Conservation (phyloP, 1,140 invertebrate genomes). For the Zophobas morio region DNA sequence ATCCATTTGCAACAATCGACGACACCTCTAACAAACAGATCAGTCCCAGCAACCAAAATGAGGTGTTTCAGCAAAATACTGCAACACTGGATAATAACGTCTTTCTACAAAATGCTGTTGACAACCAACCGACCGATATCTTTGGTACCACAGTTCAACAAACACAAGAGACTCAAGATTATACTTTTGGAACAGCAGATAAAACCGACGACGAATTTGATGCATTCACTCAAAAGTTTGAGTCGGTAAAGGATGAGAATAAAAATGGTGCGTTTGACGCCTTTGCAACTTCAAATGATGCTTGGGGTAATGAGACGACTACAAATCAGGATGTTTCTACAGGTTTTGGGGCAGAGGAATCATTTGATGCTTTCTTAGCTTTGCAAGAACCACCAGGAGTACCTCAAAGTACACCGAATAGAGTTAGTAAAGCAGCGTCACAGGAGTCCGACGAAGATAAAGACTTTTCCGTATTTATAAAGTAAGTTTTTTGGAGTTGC, state of each 20-base stretch:
- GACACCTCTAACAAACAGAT: constrained; percentile 56
- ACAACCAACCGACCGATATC: constrained; percentile 10
- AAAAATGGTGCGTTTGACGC: constrained; percentile 68
- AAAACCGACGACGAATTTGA: constrained; percentile 78
- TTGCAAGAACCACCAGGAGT: constrained; percentile 81
- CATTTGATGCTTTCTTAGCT: constrained; percentile 86
- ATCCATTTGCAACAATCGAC: constrained; percentile 70
- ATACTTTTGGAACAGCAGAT: constrained; percentile 3
- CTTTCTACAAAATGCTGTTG: background rate
- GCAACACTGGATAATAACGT: constrained; percentile 3
- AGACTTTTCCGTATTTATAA: constrained; percentile 86
- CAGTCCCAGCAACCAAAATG: constrained; percentile 36
- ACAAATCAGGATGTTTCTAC: constrained; percentile 45
- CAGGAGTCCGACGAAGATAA: constrained; percentile 83
- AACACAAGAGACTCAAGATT: constrained; percentile 19
- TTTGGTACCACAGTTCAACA: constrained; percentile 9
- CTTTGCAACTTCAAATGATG: constrained; percentile 67
- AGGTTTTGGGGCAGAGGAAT: constrained; percentile 72
- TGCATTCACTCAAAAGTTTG: constrained; percentile 90
- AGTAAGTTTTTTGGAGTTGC: constrained; percentile 69
- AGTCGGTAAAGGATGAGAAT: constrained; percentile 75
- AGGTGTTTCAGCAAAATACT: constrained; percentile 21
- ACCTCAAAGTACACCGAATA: constrained; percentile 72
- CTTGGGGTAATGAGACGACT: constrained; percentile 69
- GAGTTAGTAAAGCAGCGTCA: constrained; percentile 76